phyloP scores from a whole-genome alignment of 2,888 invertebrate species.

The Eueremaeus valkanovi region DNA sequence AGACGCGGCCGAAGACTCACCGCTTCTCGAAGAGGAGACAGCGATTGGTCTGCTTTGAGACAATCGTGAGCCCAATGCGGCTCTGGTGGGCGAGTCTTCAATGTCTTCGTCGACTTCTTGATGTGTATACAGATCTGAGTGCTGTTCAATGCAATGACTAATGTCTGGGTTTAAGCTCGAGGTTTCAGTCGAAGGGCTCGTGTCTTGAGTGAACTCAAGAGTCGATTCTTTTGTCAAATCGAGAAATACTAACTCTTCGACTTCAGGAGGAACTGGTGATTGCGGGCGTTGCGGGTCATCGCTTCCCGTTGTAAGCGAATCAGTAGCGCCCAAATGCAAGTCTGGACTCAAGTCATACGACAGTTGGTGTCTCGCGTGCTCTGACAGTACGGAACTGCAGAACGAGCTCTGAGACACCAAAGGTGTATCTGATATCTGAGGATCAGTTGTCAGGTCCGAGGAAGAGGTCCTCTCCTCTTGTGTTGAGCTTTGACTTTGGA shows the following conservation, averaged over 20 bases:
- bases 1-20: constrained; percentile 42
- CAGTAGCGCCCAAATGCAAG: constrained; percentile 20
- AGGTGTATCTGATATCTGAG: constrained; percentile 20
- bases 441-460: background rate
- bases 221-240: constrained; percentile 18
- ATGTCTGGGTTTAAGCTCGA: background rate
- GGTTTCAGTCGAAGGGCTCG: constrained; percentile 26
- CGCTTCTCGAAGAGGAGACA: constrained; percentile 35
- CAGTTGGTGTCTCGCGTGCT: constrained; percentile 38
- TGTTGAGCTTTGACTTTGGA: background rate
- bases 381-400: constrained; percentile 32
- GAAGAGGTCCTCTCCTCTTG: constrained; percentile 14
- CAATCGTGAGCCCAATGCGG: background rate
- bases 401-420: constrained; percentile 33
- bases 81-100: constrained; percentile 60
- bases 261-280: constrained; percentile 37
- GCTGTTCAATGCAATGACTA: constrained; percentile 54
- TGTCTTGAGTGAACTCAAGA: constrained; percentile 19
- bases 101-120: constrained; percentile 73
- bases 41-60: constrained; percentile 60
- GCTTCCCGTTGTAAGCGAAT: constrained; percentile 32
- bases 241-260: background rate
- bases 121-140: constrained; percentile 54
- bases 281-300: constrained; percentile 35
- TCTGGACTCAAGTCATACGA: constrained; percentile 41